Evolutionary conservation across 2,797 vertebrate genomes (phyloP), one percentile per base, ranked within the genome.

Genomic region (Semaprochilodus insignis): DNA sequence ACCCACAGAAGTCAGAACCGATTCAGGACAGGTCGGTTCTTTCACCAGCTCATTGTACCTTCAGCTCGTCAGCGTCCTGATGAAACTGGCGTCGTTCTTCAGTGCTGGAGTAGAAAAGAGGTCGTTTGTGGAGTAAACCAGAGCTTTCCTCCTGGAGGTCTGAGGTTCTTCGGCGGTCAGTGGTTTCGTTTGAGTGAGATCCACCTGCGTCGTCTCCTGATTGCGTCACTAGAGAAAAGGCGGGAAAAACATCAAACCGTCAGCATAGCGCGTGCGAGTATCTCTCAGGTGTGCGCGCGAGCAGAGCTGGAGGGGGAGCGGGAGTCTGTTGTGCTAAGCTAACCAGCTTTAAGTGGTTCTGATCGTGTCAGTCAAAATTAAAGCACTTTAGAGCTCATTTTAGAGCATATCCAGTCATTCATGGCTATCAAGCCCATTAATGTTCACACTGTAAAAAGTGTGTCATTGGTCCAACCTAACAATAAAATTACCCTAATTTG

Each of bases 191-290:
- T 54, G 10, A 40, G 60, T 77, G 67, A 66, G 73, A 55, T 78
- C 76, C 84, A 83, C 71, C 73, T 66, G 54, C 11, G 27, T 44
- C 44, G 81, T 60, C 31, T 84, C 63, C 77, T 84, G 84, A 52
- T 73, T 51, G 7, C 67, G 67, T 76, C 85, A 73, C 87, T 86
- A 54, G 1, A 55, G 73, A 51, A 81, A 83, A 55, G 51, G 27
- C 13, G 74, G 78, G 62, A 17, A 52, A 80, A 70, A 81, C 13
- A 80, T 40, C 51, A 69, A 34, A 62, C 1, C 57, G 73, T 83
- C 10, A 74, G 44, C 5, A 79, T 69, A 44, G 15, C 21, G 62
- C 55, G 44, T 2, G 52, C 54, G 54, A 6, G 65, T 57, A 3
- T 21, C 21, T 67, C 2, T n/a, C 5, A 0, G 27, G 34, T 16